A percentile compares a stretch with the other conserved stretches of the same genome.
These are phyloP conservation scores for Sebastiscus albofasciatus DNA, from an alignment of 2,797 vertebrate genomes.

Conservation along the genomic window DNA sequence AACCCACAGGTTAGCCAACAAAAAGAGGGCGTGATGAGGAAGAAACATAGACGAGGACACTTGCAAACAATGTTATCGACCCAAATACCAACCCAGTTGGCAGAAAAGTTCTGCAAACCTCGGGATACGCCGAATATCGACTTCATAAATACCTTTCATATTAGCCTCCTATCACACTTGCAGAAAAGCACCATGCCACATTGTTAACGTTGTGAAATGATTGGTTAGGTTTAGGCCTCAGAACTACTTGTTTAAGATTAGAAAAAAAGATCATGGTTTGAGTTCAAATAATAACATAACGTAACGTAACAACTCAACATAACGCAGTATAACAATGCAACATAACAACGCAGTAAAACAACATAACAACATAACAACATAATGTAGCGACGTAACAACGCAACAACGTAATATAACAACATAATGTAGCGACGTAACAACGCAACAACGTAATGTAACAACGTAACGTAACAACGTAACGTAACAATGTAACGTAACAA, in stretches of 20 bases:
- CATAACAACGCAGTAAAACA: not conserved
- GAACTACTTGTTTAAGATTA: not conserved
- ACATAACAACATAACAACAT: not conserved
- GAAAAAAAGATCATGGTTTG: not conserved
- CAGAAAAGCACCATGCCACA: not conserved
- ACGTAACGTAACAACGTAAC: too few relatives aligned
- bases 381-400: too few relatives aligned
- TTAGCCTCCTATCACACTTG: not conserved
- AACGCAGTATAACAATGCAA: not conserved
- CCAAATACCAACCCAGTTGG: not conserved
- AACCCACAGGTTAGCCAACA: constrained; percentile 56
- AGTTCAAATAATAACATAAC: too few relatives aligned
- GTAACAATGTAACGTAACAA: too few relatives aligned
- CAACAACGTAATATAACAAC: too few relatives aligned
- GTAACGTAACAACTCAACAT: not conserved
- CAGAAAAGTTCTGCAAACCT: not conserved
- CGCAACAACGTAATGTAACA: too few relatives aligned
- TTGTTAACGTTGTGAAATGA: not conserved
- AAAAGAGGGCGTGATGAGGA: constrained; percentile 18
- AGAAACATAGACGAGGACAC: not conserved
- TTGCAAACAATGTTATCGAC: not conserved
- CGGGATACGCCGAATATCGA: not conserved
- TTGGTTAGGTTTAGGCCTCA: not conserved
- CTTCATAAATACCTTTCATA: not conserved
- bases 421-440: too few relatives aligned